Base-by-base conservation (phyloP, 2,797 vertebrate species). In the Siniperca scherzeri region DNA sequence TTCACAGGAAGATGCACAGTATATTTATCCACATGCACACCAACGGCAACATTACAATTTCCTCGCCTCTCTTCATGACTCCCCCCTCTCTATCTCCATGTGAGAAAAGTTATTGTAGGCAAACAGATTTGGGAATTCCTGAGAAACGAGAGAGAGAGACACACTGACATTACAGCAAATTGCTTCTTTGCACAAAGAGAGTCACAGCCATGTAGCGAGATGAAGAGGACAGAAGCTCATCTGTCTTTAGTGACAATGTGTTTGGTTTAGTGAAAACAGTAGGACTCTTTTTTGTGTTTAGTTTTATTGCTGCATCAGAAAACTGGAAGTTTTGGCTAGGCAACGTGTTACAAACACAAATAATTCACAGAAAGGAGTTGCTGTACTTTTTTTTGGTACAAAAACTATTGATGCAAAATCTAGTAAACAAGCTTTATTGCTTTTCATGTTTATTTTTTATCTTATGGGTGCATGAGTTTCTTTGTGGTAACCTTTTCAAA, bases 61-160 rank as follows among this genome's bases (percentile, higher is more conserved):
- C 40, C 65, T 70, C 5, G 2, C 48, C 60, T 64, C 19, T 17
- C 67, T 40, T 48, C 40, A 60, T 27, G 12, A 52, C 19, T 22
- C 27, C 25, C 7, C 6, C 10, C 12, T 25, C 22, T n/a, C 0
- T n/a, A 5, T 33, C 36, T 50, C 62, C 27, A 14, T 52, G 42
- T 52, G 67, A 62, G 46, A 42, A 53, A 36, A 73, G 71, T 30
- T 75, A 16, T 25, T 65, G 36, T 57, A 61, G 81, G 3, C 55
- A 71, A 52, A 62, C 13, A 66, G 9, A 55, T 46, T 27, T 71
- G 9, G 40, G 22, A 82, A 83, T 53, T 67, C 22, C 53, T 81
- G 17, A 14, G 19, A 60, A 27, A 30, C 8, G 79, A 86, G 81
- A 48, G 70, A 19, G 36, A 82, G 48, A 57, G 27, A 64, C 13